Base-by-base conservation (phyloP, 2,888 invertebrate genomes). In the Steinernema hermaphroditum region DNA sequence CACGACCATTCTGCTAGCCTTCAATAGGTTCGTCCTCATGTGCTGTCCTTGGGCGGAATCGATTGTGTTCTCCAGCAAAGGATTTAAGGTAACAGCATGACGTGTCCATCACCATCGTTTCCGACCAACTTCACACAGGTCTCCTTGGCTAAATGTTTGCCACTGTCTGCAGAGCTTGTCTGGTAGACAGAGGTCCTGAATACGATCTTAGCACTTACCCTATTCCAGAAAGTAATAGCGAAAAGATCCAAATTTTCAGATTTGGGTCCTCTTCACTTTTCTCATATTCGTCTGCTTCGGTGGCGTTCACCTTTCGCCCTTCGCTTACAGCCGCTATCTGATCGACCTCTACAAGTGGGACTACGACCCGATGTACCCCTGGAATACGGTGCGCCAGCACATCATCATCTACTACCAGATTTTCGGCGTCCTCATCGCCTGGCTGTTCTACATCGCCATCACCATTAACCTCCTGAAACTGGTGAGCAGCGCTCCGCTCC, bases 361-460 rank as follows among this genome's bases (percentile, higher is more conserved):
- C 2, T 54, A 54, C 54, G 54, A 54, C 22, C 24, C 16, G 4
- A 2, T 14, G 22, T 54, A 6, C 22, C 24, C 22, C 1, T 54
- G 54, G 54, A 54, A 22, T 27, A 4, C 4, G 27, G 27, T 54
- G 4, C 54, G 54, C 2, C 54, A 54, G 22, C 4, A 54, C 2
- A 2, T 54, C 22, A 22, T 54, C 54, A 54, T 54, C 4, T 54
- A 54, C 54, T 54, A 54, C 22, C 54, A 54, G 54, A 6, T 54
- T 14, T 27, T 54, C 4, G 54, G 54, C 14, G 24, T 54, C 4
- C 27, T 54, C 14, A 2, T 54, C 27, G 54, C 54, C 27, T 54
- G 54, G 54, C 54, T 54, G 4, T 54, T 54, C 54, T 54, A 54
- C 24, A 2, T 54, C 24, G 9, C 54, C 22, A 54, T 54, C 54